Base-by-base conservation (phyloP, 1,140 invertebrate species). In the Calliopsis andreniformis region DNA sequence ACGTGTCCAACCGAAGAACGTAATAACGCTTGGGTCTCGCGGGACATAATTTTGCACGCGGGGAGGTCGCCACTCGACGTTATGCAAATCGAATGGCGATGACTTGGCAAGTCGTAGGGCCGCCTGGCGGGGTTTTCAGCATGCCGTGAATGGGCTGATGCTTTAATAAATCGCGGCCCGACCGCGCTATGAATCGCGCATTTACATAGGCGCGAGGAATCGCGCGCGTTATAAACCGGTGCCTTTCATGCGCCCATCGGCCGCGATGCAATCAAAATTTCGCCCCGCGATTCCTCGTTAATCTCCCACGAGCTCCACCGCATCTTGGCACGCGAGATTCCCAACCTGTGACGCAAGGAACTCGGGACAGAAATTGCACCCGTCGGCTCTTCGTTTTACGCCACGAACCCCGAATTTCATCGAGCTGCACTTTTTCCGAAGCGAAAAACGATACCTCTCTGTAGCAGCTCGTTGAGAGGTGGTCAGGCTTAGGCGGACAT, bases 391-490 rank as follows among this genome's bases (percentile, higher is more conserved):
- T 39, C 16, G 61, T 49, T 5, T 39, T 1, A 3, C 32, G 28
- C 7, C 53, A 18, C 39, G 4, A 8, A 43, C 16, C 30, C 53
- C 62, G 10, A 75, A 75, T 56, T 67, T 45, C 20, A 35, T 18
- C 49, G 45, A 20, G 6, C 10, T 12, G 12, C 25, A 2, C 3
- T 53, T 23, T 47, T 30, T 56, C 12, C 35, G 30, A 30, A 23
- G 14, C n/a, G 56, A 61, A 76, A 76, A 76, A 71, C 20, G 73
- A 76, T 76, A 76, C 67, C 28, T 61, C 51, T 59, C 35, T n/a
- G 64, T 51, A 55, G 43, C 71, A 53, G 49, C 35, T 67, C 39
- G 62, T 35, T 56, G 39, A 10, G 10, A 62, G 35, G 20, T 55
- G 67, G 45, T 20, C 55, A 12, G 42, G 56, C 66, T 76, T 35